These are phyloP conservation scores for Melinaea menophilus DNA, from an alignment of 2,888 invertebrate genomes.

Conservation along the genomic window DNA sequence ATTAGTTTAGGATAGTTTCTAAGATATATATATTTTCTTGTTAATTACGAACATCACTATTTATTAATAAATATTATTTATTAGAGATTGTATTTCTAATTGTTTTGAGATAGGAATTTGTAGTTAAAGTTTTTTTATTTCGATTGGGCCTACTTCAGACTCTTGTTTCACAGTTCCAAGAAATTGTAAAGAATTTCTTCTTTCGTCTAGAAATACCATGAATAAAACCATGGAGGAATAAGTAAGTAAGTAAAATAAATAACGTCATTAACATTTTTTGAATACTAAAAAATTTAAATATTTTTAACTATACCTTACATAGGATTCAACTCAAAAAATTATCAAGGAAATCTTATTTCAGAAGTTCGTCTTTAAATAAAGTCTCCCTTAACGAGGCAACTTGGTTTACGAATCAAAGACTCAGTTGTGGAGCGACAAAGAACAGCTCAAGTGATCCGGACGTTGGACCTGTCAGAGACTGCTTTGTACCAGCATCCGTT, in stretches of 20 bases:
- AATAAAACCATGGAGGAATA: no score
- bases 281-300: no score
- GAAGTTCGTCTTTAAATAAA: no score
- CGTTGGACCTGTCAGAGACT: constrained; percentile 14
- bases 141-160: constrained; percentile 49
- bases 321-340: background rate
- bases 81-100: constrained; percentile 30
- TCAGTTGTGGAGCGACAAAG: no score
- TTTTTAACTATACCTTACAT: no score
- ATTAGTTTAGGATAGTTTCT: background rate
- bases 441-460: constrained; percentile 16
- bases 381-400: no score
- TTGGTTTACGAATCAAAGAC: no score
- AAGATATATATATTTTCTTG: background rate
- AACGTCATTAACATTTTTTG: no score
- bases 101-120: constrained; percentile 48
- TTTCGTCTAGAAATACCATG: no score
- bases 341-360: no score
- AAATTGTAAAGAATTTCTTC: no score
- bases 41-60: background rate
- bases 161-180: constrained; percentile 22
- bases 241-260: no score
- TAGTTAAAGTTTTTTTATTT: constrained; percentile 42
- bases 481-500: constrained; percentile 22
- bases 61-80: constrained; percentile 17